Conservation (phyloP, 2,888 invertebrate genomes). For the Carabus problematicus region DNA sequence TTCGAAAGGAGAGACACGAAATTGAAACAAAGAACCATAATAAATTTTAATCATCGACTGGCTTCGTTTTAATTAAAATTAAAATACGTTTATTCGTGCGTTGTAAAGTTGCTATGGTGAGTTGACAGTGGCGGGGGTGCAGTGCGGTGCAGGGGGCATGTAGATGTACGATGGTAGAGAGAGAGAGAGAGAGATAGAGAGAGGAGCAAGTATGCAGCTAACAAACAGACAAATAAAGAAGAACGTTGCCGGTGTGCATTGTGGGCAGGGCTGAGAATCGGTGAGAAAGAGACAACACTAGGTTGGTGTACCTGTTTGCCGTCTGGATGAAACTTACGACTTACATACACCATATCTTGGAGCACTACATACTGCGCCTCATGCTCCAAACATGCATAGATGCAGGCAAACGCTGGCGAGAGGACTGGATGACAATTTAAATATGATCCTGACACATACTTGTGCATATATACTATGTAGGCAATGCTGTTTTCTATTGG, state of each 20-base stretch:
- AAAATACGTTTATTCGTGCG: constrained; percentile 50
- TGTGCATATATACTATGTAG: constrained; percentile 44
- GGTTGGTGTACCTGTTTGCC: background rate
- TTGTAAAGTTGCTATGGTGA: constrained; percentile 23
- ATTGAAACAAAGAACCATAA: constrained; percentile 42
- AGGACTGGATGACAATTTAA: background rate
- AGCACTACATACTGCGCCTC: constrained; percentile 51
- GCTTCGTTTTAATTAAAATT: constrained; percentile 58
- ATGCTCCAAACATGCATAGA: constrained; percentile 44
- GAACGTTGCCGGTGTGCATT: constrained; percentile 7
- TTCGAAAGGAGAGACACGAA: constrained; percentile 36
- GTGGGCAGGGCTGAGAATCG: constrained; percentile 22
- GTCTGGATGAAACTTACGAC: constrained; percentile 49
- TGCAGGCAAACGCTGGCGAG: too few species aligned
- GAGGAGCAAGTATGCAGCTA: constrained; percentile 16
- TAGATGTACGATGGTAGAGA: too few species aligned
- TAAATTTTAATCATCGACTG: constrained; percentile 55
- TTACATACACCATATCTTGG: constrained; percentile 52
- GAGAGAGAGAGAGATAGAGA: background rate
- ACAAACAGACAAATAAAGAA: constrained; percentile 21
- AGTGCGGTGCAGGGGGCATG: too few species aligned
- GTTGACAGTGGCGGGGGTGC: constrained; percentile 8
- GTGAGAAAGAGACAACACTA: background rate
- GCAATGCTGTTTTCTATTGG: constrained; percentile 48
- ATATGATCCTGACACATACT: constrained; percentile 4